Evolutionary conservation across 2,888 invertebrate genomes (phyloP).

Genomic region (Polyommatus iphigenia): DNA sequence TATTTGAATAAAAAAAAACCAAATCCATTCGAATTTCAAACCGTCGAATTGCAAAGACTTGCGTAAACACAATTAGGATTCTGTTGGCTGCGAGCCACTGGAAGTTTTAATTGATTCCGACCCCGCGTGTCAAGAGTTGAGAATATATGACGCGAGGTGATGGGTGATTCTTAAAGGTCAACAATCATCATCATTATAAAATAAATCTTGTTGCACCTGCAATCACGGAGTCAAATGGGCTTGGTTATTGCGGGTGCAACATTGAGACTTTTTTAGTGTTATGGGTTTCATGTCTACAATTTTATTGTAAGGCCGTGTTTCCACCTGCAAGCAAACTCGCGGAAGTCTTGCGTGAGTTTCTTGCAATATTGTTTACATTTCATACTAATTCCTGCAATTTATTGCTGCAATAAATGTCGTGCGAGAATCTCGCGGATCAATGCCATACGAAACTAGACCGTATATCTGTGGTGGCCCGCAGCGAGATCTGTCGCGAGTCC

Average conservation of each 20-base stretch:
- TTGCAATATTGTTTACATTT: too few species aligned
- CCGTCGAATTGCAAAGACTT: conserved; percentile 30
- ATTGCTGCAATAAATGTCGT: too few species aligned
- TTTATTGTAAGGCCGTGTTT: too few species aligned
- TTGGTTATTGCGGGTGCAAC: background rate
- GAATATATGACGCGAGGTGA: conserved; percentile 12
- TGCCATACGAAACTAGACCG: too few species aligned
- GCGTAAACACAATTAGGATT: conserved; percentile 43
- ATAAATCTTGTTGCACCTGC: background rate
- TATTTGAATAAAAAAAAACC: background rate
- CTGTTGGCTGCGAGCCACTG: conserved; percentile 36
- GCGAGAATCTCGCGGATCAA: too few species aligned
- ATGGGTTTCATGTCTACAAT: too few species aligned
- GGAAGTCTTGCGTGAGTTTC: too few species aligned
- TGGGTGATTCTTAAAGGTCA: conserved; percentile 9
- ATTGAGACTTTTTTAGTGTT: background rate
- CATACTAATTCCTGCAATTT: too few species aligned
- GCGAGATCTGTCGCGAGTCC: too few species aligned
- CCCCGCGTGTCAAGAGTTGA: conserved; percentile 21
- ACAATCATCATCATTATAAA: background rate
- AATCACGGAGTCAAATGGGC: background rate
- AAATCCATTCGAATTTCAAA: conserved; percentile 6
- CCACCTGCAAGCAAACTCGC: too few species aligned
- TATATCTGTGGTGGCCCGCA: too few species aligned
- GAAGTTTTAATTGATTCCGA: conserved; percentile 50